Percentiles rank a stretch among this genome's conserved stretches.
Evolutionary conservation across 2,113 vertebrate genomes (phyloP).

Genomic region (Oryctolagus cuniculus): DNA sequence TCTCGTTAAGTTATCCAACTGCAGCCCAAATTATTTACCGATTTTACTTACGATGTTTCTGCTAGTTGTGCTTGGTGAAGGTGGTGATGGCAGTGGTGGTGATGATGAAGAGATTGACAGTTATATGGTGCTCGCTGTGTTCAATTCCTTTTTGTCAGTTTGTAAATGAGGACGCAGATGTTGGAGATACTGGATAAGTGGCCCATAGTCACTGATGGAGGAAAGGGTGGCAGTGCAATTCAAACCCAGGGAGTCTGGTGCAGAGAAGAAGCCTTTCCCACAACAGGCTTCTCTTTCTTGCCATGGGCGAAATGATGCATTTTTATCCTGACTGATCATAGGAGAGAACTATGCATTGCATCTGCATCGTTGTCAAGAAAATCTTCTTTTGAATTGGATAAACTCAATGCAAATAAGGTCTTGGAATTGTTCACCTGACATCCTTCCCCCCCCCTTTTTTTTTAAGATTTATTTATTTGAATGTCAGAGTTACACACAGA

Average conservation of each 20-base stretch:
- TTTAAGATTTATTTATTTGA: no score
- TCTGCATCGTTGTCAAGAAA: neutral
- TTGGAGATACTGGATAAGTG: neutral
- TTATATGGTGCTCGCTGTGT: neutral
- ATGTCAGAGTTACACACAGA: no score
- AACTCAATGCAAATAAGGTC: neutral
- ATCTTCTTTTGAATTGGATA: neutral
- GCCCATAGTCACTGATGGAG: neutral
- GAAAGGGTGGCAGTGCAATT: neutral
- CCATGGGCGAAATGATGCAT: neutral
- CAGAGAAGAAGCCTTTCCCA: neutral
- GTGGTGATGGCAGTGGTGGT: neutral
- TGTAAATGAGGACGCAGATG: neutral
- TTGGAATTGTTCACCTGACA: neutral
- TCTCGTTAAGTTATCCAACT: neutral
- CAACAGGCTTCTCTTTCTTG: neutral
- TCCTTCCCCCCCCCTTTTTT: neutral
- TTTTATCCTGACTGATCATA: neutral
- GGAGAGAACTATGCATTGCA: neutral
- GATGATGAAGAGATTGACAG: no score
- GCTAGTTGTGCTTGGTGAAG: neutral
- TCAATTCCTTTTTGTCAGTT: neutral
- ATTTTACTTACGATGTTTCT: neutral
- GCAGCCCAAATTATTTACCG: neutral
- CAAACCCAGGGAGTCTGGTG: neutral